Conservation (phyloP, 1,140 invertebrate species). For the Anastatus disparis region DNA sequence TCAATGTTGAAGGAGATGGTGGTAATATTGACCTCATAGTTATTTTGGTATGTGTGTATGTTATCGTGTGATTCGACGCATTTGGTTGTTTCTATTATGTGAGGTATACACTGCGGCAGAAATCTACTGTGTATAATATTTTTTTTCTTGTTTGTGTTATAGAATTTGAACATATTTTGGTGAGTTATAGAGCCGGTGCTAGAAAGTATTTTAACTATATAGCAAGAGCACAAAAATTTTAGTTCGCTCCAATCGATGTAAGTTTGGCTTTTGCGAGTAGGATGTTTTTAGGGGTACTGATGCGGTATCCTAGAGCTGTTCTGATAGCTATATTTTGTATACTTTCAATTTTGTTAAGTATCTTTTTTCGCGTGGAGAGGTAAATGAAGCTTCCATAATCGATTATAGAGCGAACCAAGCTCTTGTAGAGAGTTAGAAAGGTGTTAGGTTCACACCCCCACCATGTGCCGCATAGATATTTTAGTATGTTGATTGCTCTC, state of each 20-base stretch:
- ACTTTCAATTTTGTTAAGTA: background rate
- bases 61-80: too few relatives aligned
- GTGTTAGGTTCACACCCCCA: background rate
- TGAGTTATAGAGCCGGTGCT: background rate
- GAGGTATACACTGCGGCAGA: too few relatives aligned
- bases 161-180: background rate
- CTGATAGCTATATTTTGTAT: conserved; percentile 28
- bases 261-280: conserved; percentile 20
- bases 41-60: background rate
- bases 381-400: conserved; percentile 14
- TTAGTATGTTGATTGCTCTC: background rate
- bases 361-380: background rate
- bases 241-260: too few relatives aligned
- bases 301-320: conserved; percentile 8
- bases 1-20: background rate
- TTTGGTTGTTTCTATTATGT: background rate
- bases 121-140: too few relatives aligned
- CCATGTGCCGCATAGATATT: conserved; percentile 14
- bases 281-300: conserved; percentile 23
- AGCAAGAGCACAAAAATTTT: too few relatives aligned
- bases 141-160: too few relatives aligned
- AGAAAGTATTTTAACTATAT: too few relatives aligned
- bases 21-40: background rate
- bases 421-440: background rate
- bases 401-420: background rate